Evolutionary conservation across 2,797 vertebrate species (phyloP).

Genomic region (Silurus lanzhouensis): DNA sequence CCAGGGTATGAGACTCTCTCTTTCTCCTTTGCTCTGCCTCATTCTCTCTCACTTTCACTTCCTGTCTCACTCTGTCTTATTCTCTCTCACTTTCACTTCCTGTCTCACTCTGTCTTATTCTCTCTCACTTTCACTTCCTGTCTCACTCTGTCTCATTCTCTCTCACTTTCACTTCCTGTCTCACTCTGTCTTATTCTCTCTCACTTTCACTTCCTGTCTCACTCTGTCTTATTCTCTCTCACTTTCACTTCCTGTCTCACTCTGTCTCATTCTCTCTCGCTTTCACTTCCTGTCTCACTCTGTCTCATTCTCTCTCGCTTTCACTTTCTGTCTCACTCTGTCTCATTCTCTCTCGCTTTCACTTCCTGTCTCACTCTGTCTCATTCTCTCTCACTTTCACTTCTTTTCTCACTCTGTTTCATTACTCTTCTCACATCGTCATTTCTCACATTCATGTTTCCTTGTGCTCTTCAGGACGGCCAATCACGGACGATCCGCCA

Average conservation of each 20-base stretch:
- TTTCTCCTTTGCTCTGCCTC: background rate
- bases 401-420: background rate
- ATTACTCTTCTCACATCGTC: background rate
- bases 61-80: background rate
- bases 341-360: background rate
- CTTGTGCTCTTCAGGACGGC: conserved; percentile 78
- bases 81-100: background rate
- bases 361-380: background rate
- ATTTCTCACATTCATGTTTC: background rate
- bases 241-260: background rate
- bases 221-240: background rate
- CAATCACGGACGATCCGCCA: conserved; percentile 96
- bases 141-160: background rate
- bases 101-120: background rate
- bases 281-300: background rate
- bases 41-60: background rate
- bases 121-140: background rate
- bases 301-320: background rate
- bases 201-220: background rate
- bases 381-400: background rate
- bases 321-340: background rate
- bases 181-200: background rate
- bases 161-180: background rate
- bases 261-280: background rate
- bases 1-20: conserved; percentile 63